phyloP scores from a whole-genome alignment of 2,113 vertebrate species.

The Apteryx owenii region DNA sequence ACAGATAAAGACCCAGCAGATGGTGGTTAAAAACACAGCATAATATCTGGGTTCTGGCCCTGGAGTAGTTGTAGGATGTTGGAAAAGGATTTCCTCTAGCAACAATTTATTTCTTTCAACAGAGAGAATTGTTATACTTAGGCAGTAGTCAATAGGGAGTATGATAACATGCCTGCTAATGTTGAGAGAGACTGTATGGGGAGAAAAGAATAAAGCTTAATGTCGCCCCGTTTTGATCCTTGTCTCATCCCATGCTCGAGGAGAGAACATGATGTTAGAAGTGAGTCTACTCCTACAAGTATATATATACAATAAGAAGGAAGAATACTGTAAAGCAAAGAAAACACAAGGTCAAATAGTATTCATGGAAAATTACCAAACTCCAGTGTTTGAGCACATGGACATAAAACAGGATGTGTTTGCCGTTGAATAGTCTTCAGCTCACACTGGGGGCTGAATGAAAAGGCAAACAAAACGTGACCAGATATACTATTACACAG shows the following conservation, averaged over 20 bases:
- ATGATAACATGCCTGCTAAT: neutral
- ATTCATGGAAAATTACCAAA: neutral
- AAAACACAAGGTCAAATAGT: neutral
- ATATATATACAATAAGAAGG: too few species aligned
- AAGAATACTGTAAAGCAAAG: neutral
- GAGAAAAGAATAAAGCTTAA: neutral
- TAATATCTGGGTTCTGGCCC: neutral
- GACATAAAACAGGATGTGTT: neutral
- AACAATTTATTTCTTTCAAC: neutral
- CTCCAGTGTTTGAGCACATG: slow-evolving; percentile 15
- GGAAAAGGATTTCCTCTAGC: neutral
- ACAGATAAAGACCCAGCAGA: slow-evolving; percentile 11
- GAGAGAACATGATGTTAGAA: neutral
- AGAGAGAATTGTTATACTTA: neutral
- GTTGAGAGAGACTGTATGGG: neutral
- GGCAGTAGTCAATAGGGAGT: neutral
- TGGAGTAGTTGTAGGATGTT: neutral
- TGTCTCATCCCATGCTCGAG: neutral
- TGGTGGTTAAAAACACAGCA: neutral
- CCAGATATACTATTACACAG: neutral
- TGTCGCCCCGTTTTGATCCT: neutral
- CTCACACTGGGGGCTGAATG: neutral
- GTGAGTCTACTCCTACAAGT: neutral
- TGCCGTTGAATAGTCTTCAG: neutral
- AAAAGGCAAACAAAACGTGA: slow-evolving; percentile 1